Base-by-base conservation (phyloP, 2,797 vertebrate genomes). In the Chelon auratus region DNA sequence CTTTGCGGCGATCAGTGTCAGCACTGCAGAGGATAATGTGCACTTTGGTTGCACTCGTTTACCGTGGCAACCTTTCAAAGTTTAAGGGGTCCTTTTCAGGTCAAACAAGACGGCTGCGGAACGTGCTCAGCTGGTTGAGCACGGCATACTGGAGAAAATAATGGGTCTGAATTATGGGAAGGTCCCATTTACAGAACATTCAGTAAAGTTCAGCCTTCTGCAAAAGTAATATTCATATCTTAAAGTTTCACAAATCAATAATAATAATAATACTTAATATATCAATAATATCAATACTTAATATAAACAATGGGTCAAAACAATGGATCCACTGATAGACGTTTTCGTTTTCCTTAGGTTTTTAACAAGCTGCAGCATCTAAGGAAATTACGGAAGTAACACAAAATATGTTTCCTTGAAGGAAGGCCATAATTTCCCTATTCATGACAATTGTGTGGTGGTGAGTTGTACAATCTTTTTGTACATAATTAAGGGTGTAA, bases 41-140 rank as follows among this genome's bases (percentile, higher is more conserved):
- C 56, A 3, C 62, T 56, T 72, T 42, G 1, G 37, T 61, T 58
- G 17, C 68, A 51, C 75, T 79, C 74, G 80, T 75, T 80, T 67
- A 75, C 14, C 36, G 68, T 20, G 59, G 62, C 61, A 75, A 66
- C 72, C 70, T 85, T 73, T 86, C 54, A 43, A 51, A 72, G 42
- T 59, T 64, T 64, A 57, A 75, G 52, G 26, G 61, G 50, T 67
- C 53, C 57, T 57, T 75, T 70, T 64, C 57, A 62, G 70, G 72
- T 79, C 70, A 64, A 18, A 62, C 11, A 18, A 61, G 69, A 65
- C 43, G 52, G 14, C 54, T 40, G 55, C 20, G 24, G 42, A 54
- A 68, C 70, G 37, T 20, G 17, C 62, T 65, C 40, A n/a, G 18
- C 5, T 51, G 67, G 71, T 74, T 18, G 17, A 30, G 8, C 1